Conservation (phyloP, 2,797 vertebrate genomes). For the Acipenser ruthenus region DNA sequence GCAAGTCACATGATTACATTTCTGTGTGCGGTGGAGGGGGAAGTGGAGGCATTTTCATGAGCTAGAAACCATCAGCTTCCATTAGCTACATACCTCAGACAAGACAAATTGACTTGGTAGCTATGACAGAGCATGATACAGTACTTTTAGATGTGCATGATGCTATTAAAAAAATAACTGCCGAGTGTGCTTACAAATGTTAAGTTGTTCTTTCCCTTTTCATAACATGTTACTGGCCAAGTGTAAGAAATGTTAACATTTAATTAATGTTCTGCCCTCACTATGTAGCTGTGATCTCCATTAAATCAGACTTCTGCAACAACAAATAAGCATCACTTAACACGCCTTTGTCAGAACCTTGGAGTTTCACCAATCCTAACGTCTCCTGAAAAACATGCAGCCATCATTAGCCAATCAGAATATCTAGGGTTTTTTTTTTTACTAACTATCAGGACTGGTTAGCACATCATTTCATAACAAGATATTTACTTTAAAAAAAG, state of each 20-base stretch:
- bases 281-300: not conserved
- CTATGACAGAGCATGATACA: not conserved
- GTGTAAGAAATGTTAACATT: slow-evolving; percentile 6
- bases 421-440: no score
- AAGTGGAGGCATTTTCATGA: not conserved
- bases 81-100: not conserved
- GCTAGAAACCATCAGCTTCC: not conserved
- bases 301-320: slow-evolving; percentile 5
- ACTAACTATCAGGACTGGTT: no score
- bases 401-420: not conserved
- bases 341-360: not conserved
- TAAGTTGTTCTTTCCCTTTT: not conserved
- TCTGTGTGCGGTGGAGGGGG: not conserved
- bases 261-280: slow-evolving; percentile 4
- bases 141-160: not conserved
- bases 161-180: slow-evolving; percentile 10
- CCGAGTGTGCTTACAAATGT: slow-evolving; percentile 5
- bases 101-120: not conserved
- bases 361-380: not conserved
- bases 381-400: not conserved
- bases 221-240: not conserved
- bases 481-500: no score
- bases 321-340: not conserved
- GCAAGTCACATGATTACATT: no score
- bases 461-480: no score